Base-by-base conservation (phyloP, 2,113 vertebrate species). In the Lepisosteus oculatus region DNA sequence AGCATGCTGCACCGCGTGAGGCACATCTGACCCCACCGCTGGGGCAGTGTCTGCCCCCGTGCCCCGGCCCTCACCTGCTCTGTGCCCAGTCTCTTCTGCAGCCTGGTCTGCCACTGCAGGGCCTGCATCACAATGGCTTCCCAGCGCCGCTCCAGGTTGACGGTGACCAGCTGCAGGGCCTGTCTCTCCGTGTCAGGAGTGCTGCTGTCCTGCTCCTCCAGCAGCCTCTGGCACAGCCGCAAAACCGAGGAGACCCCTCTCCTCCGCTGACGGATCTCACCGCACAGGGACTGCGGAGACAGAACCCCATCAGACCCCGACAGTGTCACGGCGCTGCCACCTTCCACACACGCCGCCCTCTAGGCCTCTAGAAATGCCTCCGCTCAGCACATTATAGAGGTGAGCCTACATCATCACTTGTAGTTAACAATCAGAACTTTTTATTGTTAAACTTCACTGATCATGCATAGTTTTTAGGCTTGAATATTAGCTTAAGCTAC, bases 81-180 rank as follows among this genome's bases (percentile, higher is more conserved):
- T 69, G 89, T 83, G 67, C 92, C 94, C 78, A 95, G 69, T 75
- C 89, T 90, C 74, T 89, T 91, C 84, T 92, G 94, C 61, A 99
- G 92, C 64, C 95, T 81, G 59, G 90, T 95, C 85, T 97, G 95
- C 97, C 97, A 99, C 85, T 99, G 97, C 81, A 99, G 94, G 45
- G 94, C 91, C 89, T 99, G 97, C 96, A 99, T 97, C 83, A 99
- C 93, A 72, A 99, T 97, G 72, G 97, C 97, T 87, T 99, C 97
- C 96, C 97, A 99, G 74, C 97, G 88, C 72, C 97, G 92, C 87
- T 98, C 96, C 17, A 99, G 95, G 86, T 99, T 99, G 72, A 99
- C 94, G 0, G 93, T 95, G 72, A 98, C 91, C 84, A 98, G 56
- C 87, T 97, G 95, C 89, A 99, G 93, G 72, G 95, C 91, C 85